Conservation (phyloP, 2,888 invertebrate genomes). For the Brachyopa scutellaris region DNA sequence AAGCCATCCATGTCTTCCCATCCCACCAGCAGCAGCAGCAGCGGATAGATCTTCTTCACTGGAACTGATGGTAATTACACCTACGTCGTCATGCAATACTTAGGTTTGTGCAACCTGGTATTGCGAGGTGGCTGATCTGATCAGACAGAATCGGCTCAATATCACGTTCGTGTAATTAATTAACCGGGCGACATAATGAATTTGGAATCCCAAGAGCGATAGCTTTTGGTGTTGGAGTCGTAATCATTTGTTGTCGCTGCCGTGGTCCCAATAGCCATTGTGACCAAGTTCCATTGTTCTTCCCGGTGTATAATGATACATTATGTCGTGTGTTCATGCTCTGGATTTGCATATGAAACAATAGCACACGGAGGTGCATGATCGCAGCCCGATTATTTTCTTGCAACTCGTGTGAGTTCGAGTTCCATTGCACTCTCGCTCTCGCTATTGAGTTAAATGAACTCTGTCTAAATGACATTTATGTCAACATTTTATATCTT, state of each 20-base stretch:
- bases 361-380: conserved; percentile 52
- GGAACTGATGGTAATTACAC: conserved; percentile 47
- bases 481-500: conserved; percentile 24
- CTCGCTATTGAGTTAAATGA: conserved; percentile 64
- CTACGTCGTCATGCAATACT: conserved; percentile 52
- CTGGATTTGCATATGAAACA: conserved; percentile 69
- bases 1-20: neutral
- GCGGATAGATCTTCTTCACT: conserved; percentile 11
- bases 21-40: neutral
- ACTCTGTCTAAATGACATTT: conserved; percentile 53
- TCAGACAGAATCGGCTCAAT: conserved; percentile 44
- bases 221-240: conserved; percentile 4
- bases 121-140: conserved; percentile 38
- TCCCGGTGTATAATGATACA: conserved; percentile 42
- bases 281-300: conserved; percentile 68
- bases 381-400: conserved; percentile 45
- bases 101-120: conserved; percentile 48
- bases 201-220: conserved; percentile 1
- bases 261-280: conserved; percentile 57
- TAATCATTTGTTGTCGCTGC: conserved; percentile 53
- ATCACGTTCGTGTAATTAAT: conserved; percentile 70
- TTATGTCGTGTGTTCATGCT: conserved; percentile 36
- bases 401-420: conserved; percentile 50
- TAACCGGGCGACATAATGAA: conserved; percentile 57
- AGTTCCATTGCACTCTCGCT: conserved; percentile 39